Percentiles rank a stretch among this genome's conserved stretches.
These are phyloP conservation scores for Centroberyx gerrardi DNA, from an alignment of 2,797 vertebrate genomes.

Conservation along the genomic window DNA sequence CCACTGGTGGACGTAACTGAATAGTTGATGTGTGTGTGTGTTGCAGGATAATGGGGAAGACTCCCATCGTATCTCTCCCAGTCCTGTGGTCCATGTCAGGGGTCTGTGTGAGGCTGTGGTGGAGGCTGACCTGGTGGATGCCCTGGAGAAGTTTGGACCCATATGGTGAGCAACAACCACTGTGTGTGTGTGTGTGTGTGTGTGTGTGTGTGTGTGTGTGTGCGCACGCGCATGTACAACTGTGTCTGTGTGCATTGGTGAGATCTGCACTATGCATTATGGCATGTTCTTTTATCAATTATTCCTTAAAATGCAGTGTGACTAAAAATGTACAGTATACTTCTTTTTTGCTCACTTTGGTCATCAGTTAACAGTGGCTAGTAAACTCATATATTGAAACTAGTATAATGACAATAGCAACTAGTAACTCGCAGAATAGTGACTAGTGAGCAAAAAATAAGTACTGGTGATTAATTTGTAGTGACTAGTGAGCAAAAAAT, in stretches of 20 bases:
- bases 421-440: no score
- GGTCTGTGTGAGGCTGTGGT: constrained; percentile 96
- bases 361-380: no score
- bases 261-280: no score
- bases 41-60: constrained; percentile 82
- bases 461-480: no score
- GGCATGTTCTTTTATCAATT: no score
- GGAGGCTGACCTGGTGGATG: constrained; percentile 96
- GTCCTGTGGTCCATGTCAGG: constrained; percentile 96
- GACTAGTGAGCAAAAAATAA: no score
- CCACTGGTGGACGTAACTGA: background rate
- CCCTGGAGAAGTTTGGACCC: constrained; percentile 95
- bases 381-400: no score
- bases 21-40: constrained; percentile 37
- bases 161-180: constrained; percentile 91
- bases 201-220: constrained; percentile 3
- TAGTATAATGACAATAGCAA: no score
- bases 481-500: no score
- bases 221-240: background rate
- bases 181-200: constrained; percentile 8
- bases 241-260: constrained; percentile 5
- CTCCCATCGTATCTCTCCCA: constrained; percentile 93
- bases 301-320: no score
- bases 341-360: no score
- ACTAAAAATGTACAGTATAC: no score